These are phyloP conservation scores for Sternotherus odoratus DNA, from an alignment of 2,797 vertebrate species.

Conservation along the genomic window DNA sequence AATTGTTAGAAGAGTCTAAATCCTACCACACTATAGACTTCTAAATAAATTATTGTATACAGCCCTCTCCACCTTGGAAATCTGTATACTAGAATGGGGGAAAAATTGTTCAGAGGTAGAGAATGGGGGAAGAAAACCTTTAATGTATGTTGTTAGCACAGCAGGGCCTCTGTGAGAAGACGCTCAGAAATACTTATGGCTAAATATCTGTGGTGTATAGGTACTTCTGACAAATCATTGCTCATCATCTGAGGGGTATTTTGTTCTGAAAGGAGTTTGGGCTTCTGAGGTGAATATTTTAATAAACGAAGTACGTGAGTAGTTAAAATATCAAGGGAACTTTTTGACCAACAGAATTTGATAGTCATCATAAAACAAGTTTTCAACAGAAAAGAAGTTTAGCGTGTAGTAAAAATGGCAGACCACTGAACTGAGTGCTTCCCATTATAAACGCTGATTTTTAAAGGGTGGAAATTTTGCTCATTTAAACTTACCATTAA, in stretches of 20 bases:
- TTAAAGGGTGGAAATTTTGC: neutral
- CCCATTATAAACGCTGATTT: neutral
- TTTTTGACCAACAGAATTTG: neutral
- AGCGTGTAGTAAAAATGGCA: neutral
- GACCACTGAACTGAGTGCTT: neutral
- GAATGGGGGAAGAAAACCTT: neutral
- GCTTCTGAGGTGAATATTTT: neutral
- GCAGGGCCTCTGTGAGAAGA: neutral
- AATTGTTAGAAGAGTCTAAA: fast-evolving
- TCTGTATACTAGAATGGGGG: neutral
- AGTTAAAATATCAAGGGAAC: neutral
- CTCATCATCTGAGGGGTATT: neutral
- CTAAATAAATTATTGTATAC: neutral
- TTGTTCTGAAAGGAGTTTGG: neutral
- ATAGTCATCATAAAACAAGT: neutral
- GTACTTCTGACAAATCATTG: neutral
- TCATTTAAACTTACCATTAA: neutral
- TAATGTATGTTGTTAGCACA: neutral
- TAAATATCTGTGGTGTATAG: neutral
- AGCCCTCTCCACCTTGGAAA: neutral
- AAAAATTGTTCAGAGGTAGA: neutral
- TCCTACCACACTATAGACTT: fast-evolving
- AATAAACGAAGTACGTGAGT: neutral
- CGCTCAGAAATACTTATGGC: neutral
- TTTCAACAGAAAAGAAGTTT: neutral